Base-by-base conservation (phyloP, 2,888 invertebrate species). In the Diarsia mendica region DNA sequence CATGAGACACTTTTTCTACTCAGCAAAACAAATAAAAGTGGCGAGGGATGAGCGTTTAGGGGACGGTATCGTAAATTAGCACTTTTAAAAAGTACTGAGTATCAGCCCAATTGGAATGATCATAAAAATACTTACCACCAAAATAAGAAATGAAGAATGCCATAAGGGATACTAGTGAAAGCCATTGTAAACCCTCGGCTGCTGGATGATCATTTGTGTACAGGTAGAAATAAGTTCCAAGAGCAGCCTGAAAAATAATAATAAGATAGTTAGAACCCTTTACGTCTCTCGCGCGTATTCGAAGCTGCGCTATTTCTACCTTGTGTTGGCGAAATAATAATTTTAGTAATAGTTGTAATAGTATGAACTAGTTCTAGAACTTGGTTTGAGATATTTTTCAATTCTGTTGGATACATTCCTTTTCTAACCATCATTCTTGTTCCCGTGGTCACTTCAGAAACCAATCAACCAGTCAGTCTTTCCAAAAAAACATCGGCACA, bases 151-250 rank as follows among this genome's bases (percentile, higher is more conserved):
- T 67, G 77, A 91, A 92, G 82, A 89, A 93, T 5, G 89, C 4
- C 0, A 92, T 86, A 2, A 94, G 77, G 1, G 88, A 77, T 0
- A 86, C 82, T 0, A 94, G 82, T 1, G 94, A 92, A 6, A 93
- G 72, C 93, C 93, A 93, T 71, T 87, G 83, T 13, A 92, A 69
- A 5, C 61, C 79, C 0, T 80, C 80, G 0, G 88, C 86, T 9
- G 85, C 67, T 3, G 85, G 39, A 44, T 87, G 64, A 0, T 78
- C 79, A 11, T 85, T 70, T 5, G 83, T 39, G 51, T 88, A 84
- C 39, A 92, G 67, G 51, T 86, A 92, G 73, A 94, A 94, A 65
- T 92, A 93, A 3, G 86, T 75, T 9, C 92, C 93, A 28, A 93
- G 79, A 2, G 84, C 49, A 10, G 85, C 77, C 92, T 92, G 87